Conservation (phyloP, 2,113 vertebrate genomes). For the Felis chaus region DNA sequence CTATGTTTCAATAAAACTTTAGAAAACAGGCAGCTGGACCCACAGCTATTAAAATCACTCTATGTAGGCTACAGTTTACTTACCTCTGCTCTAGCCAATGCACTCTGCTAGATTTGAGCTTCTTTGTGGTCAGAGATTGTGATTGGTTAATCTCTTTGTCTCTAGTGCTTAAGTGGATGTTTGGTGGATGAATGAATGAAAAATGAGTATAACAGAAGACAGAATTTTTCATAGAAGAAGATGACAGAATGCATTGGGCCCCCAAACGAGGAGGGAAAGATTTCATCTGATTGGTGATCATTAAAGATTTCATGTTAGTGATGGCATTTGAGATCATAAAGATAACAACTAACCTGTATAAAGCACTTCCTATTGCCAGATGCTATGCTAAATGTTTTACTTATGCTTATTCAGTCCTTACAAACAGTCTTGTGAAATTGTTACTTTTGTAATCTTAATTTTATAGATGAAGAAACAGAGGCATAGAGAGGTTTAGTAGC, state of each 20-base stretch:
- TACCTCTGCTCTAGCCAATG: neutral
- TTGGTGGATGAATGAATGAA: neutral
- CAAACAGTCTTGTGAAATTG: slow-evolving; percentile 6
- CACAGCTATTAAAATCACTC: neutral
- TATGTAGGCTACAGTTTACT: neutral
- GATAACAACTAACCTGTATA: neutral
- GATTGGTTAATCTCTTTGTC: slow-evolving; percentile 15
- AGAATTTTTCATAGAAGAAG: neutral
- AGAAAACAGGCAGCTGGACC: neutral
- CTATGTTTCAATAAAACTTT: neutral
- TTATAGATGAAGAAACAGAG: slow-evolving; percentile 51
- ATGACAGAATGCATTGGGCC: neutral
- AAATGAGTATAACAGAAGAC: slow-evolving; percentile 31
- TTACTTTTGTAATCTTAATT: slow-evolving; percentile 45
- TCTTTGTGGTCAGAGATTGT: slow-evolving; percentile 21
- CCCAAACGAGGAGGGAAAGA: neutral
- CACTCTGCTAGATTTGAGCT: neutral
- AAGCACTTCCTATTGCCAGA: neutral
- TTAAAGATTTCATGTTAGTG: slow-evolving; percentile 30
- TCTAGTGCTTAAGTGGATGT: neutral
- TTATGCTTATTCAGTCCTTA: neutral
- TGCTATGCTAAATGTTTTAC: slow-evolving; percentile 2
- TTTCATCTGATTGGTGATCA: neutral
- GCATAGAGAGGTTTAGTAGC: slow-evolving; percentile 52
- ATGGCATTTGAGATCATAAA: slow-evolving; percentile 34